Conservation (phyloP, 2,113 vertebrate genomes). For the Centrocercus urophasianus region DNA sequence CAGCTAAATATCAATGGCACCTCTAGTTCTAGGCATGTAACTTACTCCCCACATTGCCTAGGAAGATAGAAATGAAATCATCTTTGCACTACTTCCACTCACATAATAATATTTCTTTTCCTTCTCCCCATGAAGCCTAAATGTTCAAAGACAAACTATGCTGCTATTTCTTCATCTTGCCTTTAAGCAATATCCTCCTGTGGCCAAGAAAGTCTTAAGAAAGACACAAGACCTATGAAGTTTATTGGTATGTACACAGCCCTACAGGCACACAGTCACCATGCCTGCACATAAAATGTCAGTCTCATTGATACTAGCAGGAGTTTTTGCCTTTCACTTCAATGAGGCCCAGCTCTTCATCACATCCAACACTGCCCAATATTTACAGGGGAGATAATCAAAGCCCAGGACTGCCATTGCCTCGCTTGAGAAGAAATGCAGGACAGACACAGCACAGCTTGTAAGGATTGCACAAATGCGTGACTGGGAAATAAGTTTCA, state of each 20-base stretch:
- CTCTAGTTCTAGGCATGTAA: not conserved
- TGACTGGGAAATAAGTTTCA: not conserved
- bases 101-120: not conserved
- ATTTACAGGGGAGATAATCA: not conserved
- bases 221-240: not conserved
- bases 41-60: not conserved
- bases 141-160: not conserved
- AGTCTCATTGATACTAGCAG: not conserved
- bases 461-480: not conserved
- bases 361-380: not conserved
- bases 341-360: not conserved
- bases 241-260: not conserved
- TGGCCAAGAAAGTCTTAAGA: not conserved
- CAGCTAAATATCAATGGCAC: not conserved
- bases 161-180: not conserved
- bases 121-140: not conserved
- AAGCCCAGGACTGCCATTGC: not conserved
- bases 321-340: not conserved
- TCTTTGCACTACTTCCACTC: not conserved
- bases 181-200: not conserved
- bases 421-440: not conserved
- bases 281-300: not conserved
- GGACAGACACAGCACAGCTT: conserved; percentile 1
- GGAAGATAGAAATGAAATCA: not conserved
- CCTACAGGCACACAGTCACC: not conserved